Conservation (phyloP, 2,113 vertebrate genomes). For the Junco hyemalis region DNA sequence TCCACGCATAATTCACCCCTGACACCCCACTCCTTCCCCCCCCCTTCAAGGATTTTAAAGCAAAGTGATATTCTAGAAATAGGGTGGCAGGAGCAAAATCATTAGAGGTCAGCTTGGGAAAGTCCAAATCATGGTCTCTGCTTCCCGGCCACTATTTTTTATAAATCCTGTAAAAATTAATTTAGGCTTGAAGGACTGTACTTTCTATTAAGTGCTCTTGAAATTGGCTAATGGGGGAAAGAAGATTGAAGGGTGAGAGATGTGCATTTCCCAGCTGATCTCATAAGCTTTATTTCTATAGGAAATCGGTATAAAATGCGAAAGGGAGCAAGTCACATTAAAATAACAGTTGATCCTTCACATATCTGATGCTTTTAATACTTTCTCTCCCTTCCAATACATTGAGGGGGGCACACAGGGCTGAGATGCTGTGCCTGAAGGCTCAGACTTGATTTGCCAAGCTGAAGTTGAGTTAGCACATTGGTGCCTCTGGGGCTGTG, state of each 20-base stretch:
- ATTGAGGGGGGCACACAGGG: neutral
- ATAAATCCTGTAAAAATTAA: neutral
- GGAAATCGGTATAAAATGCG: neutral
- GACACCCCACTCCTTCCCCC: no score
- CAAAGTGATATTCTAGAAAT: neutral
- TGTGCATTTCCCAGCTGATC: neutral
- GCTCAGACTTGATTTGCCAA: neutral
- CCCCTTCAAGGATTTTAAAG: neutral
- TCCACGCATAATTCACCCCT: neutral
- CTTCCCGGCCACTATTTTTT: neutral
- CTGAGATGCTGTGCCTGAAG: slow-evolving; percentile 24
- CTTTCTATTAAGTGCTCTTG: neutral
- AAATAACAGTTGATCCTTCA: neutral
- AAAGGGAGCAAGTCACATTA: neutral
- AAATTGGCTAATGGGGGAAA: neutral
- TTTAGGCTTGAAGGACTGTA: neutral
- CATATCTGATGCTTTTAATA: neutral
- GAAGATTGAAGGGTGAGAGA: neutral
- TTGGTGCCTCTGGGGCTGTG: neutral
- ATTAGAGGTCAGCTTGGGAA: neutral
- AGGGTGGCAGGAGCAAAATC: neutral
- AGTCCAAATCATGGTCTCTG: neutral
- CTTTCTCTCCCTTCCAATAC: neutral
- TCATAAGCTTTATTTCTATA: slow-evolving; percentile 4
- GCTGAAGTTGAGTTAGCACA: slow-evolving; percentile 32